Percentiles rank a stretch among this genome's conserved stretches.
These are phyloP conservation scores for Serilophus lunatus DNA, from an alignment of 2,113 vertebrate species.

Conservation along the genomic window DNA sequence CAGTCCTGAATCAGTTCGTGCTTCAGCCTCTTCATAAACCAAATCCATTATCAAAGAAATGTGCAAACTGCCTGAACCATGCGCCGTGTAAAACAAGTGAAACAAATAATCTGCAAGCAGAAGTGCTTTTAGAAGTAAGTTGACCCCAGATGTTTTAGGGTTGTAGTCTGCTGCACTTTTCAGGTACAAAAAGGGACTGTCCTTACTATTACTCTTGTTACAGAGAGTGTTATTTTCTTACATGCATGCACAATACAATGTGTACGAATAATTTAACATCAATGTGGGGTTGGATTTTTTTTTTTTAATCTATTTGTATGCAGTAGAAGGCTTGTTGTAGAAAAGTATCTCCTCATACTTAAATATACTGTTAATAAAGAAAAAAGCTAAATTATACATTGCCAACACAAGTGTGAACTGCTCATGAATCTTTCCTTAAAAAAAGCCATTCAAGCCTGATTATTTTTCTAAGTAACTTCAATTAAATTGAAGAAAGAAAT, in stretches of 20 bases:
- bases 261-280: conserved; percentile 68
- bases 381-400: conserved; percentile 69
- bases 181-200: conserved; percentile 69
- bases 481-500: conserved; percentile 79
- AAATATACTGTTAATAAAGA: conserved; percentile 68
- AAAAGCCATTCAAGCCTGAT: conserved; percentile 81
- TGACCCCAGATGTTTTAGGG: conserved; percentile 14
- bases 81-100: neutral
- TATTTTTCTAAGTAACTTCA: conserved; percentile 85
- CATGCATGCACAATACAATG: conserved; percentile 70
- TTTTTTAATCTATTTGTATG: conserved; percentile 72
- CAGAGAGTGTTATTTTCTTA: conserved; percentile 72
- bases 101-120: neutral
- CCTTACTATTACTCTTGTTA: conserved; percentile 71
- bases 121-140: conserved; percentile 41
- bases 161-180: conserved; percentile 58
- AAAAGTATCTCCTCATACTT: conserved; percentile 67
- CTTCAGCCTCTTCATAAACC: neutral
- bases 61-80: neutral
- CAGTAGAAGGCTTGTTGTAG: conserved; percentile 72
- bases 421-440: conserved; percentile 73
- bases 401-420: conserved; percentile 72
- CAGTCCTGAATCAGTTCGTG: neutral
- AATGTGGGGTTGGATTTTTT: conserved; percentile 60
- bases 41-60: neutral